phyloP scores from a whole-genome alignment of 2,888 invertebrate genomes.

The Hofmannophila pseudospretella region DNA sequence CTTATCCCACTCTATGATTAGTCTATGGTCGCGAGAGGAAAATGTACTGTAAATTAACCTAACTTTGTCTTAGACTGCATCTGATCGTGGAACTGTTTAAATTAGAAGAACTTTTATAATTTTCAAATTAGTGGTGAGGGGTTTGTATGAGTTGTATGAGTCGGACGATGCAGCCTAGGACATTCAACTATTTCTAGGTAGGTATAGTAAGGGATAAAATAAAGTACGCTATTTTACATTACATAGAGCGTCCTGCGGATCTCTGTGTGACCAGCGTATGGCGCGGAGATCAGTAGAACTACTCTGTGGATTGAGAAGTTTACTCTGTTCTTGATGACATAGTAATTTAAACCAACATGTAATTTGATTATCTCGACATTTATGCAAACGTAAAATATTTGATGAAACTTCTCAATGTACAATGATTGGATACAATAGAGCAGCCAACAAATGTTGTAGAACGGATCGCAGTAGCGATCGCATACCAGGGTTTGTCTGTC shows the following conservation, averaged over 20 bases:
- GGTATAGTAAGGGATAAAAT: not conserved
- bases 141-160: not conserved
- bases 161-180: slow-evolving; percentile 2
- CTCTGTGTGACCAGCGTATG: slow-evolving; percentile 1
- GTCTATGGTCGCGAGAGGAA: slow-evolving; percentile 45
- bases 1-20: slow-evolving; percentile 54
- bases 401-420: too few relatives aligned
- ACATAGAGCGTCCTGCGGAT: not conserved
- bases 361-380: too few relatives aligned
- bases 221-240: slow-evolving; percentile 7
- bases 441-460: too few relatives aligned
- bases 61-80: slow-evolving; percentile 38
- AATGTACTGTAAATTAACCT: slow-evolving; percentile 58
- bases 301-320: not conserved
- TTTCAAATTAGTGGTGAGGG: not conserved
- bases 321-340: too few relatives aligned
- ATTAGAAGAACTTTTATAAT: not conserved
- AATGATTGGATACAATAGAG: too few relatives aligned
- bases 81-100: slow-evolving; percentile 5
- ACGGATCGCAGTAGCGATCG: too few relatives aligned
- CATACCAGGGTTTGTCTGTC: too few relatives aligned
- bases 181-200: slow-evolving; percentile 7
- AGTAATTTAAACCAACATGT: too few relatives aligned
- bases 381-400: too few relatives aligned
- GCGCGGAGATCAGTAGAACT: slow-evolving; percentile 8